Conservation (phyloP, 1,140 invertebrate genomes). For the Bombus picipes region DNA sequence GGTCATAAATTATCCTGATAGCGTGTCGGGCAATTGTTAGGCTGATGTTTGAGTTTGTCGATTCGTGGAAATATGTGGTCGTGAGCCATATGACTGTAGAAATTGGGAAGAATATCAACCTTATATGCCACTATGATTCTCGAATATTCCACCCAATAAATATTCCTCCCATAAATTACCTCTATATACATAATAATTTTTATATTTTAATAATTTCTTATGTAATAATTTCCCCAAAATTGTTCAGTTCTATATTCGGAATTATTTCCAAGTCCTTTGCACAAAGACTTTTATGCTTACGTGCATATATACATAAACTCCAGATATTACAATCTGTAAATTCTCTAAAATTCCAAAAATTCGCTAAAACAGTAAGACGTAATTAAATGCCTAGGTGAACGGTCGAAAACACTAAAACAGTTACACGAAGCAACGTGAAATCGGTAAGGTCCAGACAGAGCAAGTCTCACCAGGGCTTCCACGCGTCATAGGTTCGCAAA, state of each 20-base stretch:
- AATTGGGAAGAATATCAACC: background rate
- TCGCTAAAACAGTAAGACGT: background rate
- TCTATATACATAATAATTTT: no score
- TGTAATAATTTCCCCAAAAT: no score
- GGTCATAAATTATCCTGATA: background rate
- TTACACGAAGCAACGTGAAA: background rate
- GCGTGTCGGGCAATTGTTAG: background rate
- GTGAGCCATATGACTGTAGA: background rate
- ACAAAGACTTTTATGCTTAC: no score
- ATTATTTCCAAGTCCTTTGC: no score
- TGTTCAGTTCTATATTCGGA: no score
- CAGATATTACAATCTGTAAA: no score
- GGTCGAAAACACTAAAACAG: background rate
- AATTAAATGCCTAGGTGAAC: background rate
- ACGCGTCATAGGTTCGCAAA: constrained; percentile 48
- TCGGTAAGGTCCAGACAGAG: constrained; percentile 3
- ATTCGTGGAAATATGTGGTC: background rate
- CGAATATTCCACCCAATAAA: no score
- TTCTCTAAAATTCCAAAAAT: background rate
- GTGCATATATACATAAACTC: no score
- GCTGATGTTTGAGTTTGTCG: background rate
- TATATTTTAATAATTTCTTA: no score
- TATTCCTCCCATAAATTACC: no score
- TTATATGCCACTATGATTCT: no score
- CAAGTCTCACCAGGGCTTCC: constrained; percentile 30